A percentile compares a stretch with the other conserved stretches of the same genome.
phyloP scores from a whole-genome alignment of 2,888 invertebrate species.

The Thereva nobilitata region DNA sequence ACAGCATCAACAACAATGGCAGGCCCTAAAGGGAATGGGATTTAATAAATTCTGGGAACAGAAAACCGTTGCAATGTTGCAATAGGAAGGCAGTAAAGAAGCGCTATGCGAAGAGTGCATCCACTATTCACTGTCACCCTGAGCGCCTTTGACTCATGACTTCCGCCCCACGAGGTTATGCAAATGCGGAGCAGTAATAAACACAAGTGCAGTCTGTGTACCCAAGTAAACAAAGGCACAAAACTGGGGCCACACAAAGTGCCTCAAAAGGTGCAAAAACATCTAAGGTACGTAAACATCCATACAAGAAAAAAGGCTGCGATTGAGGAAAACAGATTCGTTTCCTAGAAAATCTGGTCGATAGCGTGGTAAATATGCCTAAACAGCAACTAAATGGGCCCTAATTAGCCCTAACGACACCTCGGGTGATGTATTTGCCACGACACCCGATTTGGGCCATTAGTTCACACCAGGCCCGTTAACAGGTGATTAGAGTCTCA shows the following conservation, averaged over 20 bases:
- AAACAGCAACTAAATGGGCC: too few species aligned
- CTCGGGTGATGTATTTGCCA: neutral
- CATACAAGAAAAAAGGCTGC: too few species aligned
- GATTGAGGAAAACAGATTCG: too few species aligned
- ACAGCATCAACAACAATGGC: too few species aligned
- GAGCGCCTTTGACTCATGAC: conserved; percentile 7
- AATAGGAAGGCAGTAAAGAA: conserved; percentile 6
- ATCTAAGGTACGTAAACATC: conserved; percentile 19
- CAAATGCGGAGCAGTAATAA: conserved; percentile 20
- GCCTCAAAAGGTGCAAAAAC: conserved; percentile 20
- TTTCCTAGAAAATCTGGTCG: too few species aligned
- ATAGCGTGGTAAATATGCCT: too few species aligned
- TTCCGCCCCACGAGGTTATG: conserved; percentile 25
- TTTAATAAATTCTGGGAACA: too few species aligned
- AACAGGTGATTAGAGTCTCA: neutral
- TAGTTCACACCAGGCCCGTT: neutral
- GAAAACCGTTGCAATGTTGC: too few species aligned
- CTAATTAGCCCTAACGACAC: neutral
- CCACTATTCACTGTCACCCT: neutral
- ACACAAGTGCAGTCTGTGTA: conserved; percentile 6
- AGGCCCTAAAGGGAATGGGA: too few species aligned
- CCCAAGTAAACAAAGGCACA: conserved; percentile 13
- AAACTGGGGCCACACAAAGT: conserved; percentile 6
- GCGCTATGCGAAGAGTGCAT: conserved; percentile 1
- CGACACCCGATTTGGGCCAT: conserved; percentile 15